Evolutionary conservation across 2,888 invertebrate species (phyloP).

Genomic region (Mesochorus sp.): DNA sequence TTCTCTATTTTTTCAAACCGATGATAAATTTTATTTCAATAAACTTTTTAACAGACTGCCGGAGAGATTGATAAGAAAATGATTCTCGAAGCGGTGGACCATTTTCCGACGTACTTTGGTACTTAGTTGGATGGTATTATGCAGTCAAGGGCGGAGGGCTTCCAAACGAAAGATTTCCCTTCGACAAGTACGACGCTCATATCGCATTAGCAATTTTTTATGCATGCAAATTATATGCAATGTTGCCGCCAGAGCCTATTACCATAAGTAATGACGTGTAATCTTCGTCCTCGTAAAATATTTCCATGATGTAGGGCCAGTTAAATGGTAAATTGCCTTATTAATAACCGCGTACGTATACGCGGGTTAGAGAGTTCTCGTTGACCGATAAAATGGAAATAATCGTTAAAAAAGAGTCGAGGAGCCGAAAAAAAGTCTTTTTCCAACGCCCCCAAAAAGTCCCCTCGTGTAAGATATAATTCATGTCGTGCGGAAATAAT

Average conservation of each 20-base stretch:
- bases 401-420: background rate
- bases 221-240: slow-evolving; percentile 8
- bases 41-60: background rate
- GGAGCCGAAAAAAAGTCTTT: background rate
- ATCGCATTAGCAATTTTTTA: slow-evolving; percentile 10
- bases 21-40: background rate
- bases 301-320: too few relatives aligned
- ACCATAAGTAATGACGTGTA: background rate
- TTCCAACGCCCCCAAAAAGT: too few relatives aligned
- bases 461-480: too few relatives aligned
- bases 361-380: background rate
- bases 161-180: background rate
- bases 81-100: too few relatives aligned
- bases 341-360: background rate
- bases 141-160: background rate
- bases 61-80: background rate
- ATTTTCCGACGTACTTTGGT: background rate
- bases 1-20: background rate
- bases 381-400: background rate
- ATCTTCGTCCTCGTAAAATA: slow-evolving; percentile 13
- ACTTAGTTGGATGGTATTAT: background rate
- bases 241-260: background rate
- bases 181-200: background rate
- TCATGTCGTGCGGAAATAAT: too few relatives aligned
- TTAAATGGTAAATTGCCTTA: background rate